Evolutionary conservation across 2,113 vertebrate genomes (phyloP).

Genomic region (human): DNA sequence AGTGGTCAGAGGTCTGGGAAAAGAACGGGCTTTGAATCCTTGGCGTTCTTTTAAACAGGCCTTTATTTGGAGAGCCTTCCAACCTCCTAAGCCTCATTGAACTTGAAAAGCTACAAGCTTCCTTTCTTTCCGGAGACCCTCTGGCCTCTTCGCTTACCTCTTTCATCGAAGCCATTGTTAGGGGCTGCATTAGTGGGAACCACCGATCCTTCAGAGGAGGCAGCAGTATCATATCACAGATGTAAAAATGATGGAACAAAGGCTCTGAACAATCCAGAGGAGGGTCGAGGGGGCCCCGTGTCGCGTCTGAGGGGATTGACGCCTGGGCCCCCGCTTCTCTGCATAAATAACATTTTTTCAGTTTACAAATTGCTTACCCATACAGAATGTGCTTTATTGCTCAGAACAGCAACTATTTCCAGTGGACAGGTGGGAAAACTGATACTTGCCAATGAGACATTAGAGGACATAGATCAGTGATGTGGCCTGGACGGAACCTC

Average conservation of each 20-base stretch:
- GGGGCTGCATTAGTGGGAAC: background rate
- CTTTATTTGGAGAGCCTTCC: slow-evolving; percentile 81
- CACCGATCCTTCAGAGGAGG: background rate
- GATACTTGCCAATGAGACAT: background rate
- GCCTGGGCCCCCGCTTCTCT: background rate
- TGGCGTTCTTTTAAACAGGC: slow-evolving; percentile 78
- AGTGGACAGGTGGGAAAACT: background rate
- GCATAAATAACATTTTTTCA: background rate
- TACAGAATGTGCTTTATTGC: background rate
- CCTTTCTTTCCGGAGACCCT: slow-evolving; percentile 80
- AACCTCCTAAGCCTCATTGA: slow-evolving; percentile 86
- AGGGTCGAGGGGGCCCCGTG: background rate
- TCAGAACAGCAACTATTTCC: background rate
- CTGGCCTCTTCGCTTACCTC: slow-evolving; percentile 82
- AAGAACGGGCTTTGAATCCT: slow-evolving; percentile 80
- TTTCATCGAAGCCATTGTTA: slow-evolving; percentile 80
- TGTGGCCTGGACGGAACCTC: fast-evolving
- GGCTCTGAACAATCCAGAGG: background rate
- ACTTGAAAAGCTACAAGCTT: slow-evolving; percentile 85
- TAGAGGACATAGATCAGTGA: background rate
- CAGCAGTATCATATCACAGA: background rate
- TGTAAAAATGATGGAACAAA: background rate
- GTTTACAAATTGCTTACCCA: background rate
- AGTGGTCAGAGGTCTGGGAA: slow-evolving; percentile 77
- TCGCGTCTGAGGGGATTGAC: background rate